Evolutionary conservation across 2,113 vertebrate species (phyloP).

Genomic region (Pluvialis apricaria): DNA sequence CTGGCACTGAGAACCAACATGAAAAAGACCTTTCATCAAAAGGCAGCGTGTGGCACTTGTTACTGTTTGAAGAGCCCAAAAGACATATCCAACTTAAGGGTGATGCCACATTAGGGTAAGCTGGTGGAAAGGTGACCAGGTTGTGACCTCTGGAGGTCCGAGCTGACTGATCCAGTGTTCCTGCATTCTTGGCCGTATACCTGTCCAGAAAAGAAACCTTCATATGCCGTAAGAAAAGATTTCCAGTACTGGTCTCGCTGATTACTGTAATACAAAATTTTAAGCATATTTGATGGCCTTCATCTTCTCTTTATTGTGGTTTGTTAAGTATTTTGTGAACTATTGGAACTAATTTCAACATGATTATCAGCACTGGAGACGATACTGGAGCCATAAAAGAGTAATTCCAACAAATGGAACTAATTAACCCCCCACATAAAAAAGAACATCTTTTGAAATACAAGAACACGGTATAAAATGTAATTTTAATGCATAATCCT

Average conservation of each 20-base stretch:
- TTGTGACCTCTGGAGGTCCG: background rate
- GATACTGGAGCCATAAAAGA: background rate
- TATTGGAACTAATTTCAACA: background rate
- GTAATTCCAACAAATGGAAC: background rate
- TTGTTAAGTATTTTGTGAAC: background rate
- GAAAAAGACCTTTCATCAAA: background rate
- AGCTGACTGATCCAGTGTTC: background rate
- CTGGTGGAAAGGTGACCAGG: background rate
- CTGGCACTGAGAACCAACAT: background rate
- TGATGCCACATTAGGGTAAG: background rate
- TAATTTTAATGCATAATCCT: background rate
- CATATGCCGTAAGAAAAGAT: background rate
- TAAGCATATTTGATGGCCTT: background rate
- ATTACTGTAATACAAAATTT: background rate
- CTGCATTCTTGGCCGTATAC: background rate
- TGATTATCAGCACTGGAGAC: background rate
- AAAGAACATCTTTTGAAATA: background rate
- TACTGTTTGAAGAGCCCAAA: background rate
- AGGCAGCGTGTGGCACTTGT: background rate
- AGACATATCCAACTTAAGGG: background rate
- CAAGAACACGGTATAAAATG: background rate
- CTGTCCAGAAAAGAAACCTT: background rate
- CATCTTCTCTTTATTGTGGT: background rate
- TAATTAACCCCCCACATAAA: background rate
- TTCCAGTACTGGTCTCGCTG: background rate